phyloP scores from a whole-genome alignment of 2,888 invertebrate species.

The Poecilus cupreus region DNA sequence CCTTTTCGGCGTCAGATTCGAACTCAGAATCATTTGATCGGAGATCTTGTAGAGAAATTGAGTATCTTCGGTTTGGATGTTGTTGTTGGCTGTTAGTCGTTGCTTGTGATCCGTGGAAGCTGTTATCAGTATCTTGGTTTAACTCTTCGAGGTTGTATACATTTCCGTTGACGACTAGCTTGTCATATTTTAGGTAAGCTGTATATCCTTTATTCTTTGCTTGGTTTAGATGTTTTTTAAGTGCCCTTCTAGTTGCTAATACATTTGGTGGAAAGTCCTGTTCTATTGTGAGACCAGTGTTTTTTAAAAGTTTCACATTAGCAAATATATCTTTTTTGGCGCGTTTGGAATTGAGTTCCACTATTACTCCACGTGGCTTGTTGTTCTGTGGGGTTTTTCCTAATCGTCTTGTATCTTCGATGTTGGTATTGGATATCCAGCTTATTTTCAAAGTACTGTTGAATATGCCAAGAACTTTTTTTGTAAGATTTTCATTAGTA shows the following conservation, averaged over 20 bases:
- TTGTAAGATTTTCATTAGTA: background rate
- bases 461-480: background rate
- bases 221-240: background rate
- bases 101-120: background rate
- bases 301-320: too few relatives aligned
- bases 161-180: background rate
- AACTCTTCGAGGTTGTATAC: background rate
- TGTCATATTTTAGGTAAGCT: background rate
- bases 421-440: background rate
- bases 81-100: background rate
- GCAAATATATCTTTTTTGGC: too few relatives aligned
- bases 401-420: background rate
- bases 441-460: background rate
- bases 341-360: background rate
- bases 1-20: background rate
- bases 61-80: background rate
- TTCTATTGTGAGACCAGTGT: background rate
- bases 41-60: background rate
- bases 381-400: background rate
- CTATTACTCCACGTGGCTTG: background rate
- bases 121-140: background rate
- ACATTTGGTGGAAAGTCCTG: background rate
- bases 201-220: background rate
- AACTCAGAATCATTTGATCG: background rate
- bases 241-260: background rate